phyloP scores from a whole-genome alignment of 37 sponge, comb jelly and placozoan species.

The Bolinopsis microptera region DNA sequence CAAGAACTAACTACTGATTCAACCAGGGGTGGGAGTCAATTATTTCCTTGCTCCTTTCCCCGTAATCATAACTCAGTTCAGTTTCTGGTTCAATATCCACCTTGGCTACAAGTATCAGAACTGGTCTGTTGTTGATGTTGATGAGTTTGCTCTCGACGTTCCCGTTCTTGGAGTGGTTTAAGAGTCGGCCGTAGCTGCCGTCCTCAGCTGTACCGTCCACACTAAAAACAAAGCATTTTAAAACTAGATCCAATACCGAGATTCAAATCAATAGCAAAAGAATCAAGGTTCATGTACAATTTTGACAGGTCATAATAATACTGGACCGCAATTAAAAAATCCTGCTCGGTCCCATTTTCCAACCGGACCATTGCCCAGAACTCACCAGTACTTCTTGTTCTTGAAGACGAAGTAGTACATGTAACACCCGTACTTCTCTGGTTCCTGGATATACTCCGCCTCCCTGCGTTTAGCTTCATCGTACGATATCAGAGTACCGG shows the following conservation, averaged over 20 bases:
- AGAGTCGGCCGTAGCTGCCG: conserved; percentile 59
- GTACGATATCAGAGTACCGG: conserved; percentile 77
- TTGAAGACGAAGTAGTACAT: conserved; percentile 93
- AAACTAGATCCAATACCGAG: too few relatives aligned
- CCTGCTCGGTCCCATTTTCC: too few relatives aligned
- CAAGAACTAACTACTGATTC: background rate
- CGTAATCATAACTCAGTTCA: conserved; percentile 55
- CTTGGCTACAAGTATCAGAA: conserved; percentile 45
- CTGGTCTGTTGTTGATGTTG: conserved; percentile 20
- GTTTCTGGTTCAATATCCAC: conserved; percentile 5
- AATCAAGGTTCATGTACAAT: too few relatives aligned
- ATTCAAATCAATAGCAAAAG: too few relatives aligned
- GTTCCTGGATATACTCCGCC: conserved; percentile 73
- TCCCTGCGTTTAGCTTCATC: conserved; percentile 79
- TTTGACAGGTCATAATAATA: too few relatives aligned
- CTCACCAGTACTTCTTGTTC: conserved; percentile 66
- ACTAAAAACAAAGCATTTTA: background rate
- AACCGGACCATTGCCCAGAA: too few relatives aligned
- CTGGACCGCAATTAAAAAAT: too few relatives aligned
- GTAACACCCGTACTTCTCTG: conserved; percentile 81
- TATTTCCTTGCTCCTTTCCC: conserved; percentile 66
- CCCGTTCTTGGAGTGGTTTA: conserved; percentile 43
- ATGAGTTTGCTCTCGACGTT: conserved; percentile 62
- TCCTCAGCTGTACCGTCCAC: conserved; percentile 65
- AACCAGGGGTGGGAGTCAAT: conserved; percentile 87